Base-by-base conservation (phyloP, 2,113 vertebrate genomes). In the Clarias gariepinus region DNA sequence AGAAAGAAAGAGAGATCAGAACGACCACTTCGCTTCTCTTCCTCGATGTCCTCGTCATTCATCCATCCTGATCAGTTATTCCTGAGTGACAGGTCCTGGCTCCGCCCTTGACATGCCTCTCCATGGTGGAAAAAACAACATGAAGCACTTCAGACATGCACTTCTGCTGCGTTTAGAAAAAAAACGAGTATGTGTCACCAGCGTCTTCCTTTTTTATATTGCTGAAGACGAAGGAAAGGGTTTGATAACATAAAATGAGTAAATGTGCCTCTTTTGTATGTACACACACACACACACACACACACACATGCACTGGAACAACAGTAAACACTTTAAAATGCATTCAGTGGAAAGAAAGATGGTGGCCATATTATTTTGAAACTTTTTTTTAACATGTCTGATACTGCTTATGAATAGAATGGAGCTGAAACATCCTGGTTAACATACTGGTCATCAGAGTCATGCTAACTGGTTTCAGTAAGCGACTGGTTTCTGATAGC, bases 71-170 rank as follows among this genome's bases (percentile, higher is more conserved):
- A 63, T 63, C 52, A 55, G 60, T 84, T 74, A 82, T 81, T 66
- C 66, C 74, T 85, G 88, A 78, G 18, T 83, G 79, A 79, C 88
- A 81, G 61, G 78, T 80, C 55, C 52, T 85, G 85, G 68, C 88
- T 85, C 88, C 88, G 10, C 88, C 88, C 85, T 71, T 13, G 10
- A 79, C 73, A 53, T 3, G 25, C 69, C 25, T 89, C 88, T 87
- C 78, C 63, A 86, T 85, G 85, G 60, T 85, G 53, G 73, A 74
- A 61, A 81, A 19, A 60, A 60, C 6, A 63, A 63, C 83, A 63
- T 52, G 61, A 86, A 81, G 83, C 74, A 73, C 79, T 25, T 81
- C 23, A 15, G 41, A 88, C 33, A 73, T 76, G 58, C 66, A 13
- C 52, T 86, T 78, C 55, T 23, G 41, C 25, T 30, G 57, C 28